These are phyloP conservation scores for Oscheius sp. DNA, from an alignment of 2,888 invertebrate species.

Conservation along the genomic window DNA sequence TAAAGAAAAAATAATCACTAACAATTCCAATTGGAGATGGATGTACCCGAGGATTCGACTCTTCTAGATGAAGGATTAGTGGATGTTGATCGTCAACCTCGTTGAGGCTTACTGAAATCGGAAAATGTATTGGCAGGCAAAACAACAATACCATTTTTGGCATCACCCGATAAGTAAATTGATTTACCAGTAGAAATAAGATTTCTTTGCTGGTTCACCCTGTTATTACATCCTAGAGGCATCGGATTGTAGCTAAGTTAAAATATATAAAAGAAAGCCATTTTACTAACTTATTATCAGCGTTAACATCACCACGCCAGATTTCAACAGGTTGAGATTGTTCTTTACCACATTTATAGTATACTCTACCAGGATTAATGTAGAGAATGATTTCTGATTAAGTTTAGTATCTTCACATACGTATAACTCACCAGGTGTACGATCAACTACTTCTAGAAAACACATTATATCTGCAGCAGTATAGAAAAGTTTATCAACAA, in stretches of 20 bases:
- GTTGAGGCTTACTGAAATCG: not conserved
- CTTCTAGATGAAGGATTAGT: conserved; percentile 4
- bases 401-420: not conserved
- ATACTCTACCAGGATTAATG: conserved; percentile 44
- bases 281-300: conserved; percentile 34
- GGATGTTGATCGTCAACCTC: not conserved
- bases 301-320: conserved; percentile 45
- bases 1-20: not conserved
- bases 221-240: not conserved
- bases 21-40: conserved; percentile 26
- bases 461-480: not conserved
- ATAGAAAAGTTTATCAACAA: not conserved
- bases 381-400: conserved; percentile 28
- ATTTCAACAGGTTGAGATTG: conserved; percentile 38
- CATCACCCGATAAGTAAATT: not conserved
- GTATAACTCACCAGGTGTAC: conserved; percentile 1
- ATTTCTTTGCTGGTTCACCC: not conserved
- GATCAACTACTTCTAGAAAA: not conserved
- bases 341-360: conserved; percentile 20
- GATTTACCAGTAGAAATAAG: not conserved
- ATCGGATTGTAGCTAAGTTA: conserved; percentile 7
- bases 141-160: not conserved
- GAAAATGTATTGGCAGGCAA: no score
- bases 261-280: not conserved
- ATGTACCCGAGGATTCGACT: not conserved